Evolutionary conservation across 2,113 vertebrate genomes (phyloP), one percentile per base, ranked within the genome.

Genomic region (Sinocyclocheilus anshuiensis): DNA sequence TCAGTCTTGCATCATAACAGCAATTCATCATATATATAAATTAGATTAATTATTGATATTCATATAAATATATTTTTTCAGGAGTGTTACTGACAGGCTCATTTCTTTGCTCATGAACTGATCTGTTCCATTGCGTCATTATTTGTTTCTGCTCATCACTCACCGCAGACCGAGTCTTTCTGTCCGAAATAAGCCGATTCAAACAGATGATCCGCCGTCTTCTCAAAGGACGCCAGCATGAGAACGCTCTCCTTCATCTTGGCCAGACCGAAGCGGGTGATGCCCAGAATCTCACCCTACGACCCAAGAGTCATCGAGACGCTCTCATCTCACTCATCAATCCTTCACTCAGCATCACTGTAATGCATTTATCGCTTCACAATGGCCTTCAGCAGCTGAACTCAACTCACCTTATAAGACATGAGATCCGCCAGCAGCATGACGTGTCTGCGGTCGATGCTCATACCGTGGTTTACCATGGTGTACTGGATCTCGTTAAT

Each of bases 171-270:
- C 0, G 97, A 97, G 93, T 99, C 98, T 90, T 98, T 99, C 85
- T 99, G 98, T 16, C 98, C 98, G 3, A 99, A 99, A 92, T 99
- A 99, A 10, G 98, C 98, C 0, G 98, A 97, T 1, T 99, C 98
- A 8, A 99, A 99, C 29, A 99, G 97, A 79, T 99, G 98, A 92
- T 99, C 98, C 0, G 98, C 98, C 0, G 98, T 99, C 93, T 99
- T 99, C 90, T 99, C 98, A 26, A 99, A 99, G n/a, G 98, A 99
- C 3, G 98, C 98, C 94, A 99, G 90, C 98, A 99, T 99, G 84
- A 99, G 93, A 75, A 99, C 98, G 1, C 98, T 99, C 91, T 99
- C 98, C 92, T 99, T 99, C 98, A 99, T 99, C 93, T 99, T 99
- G 50, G 98, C 98, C 83, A 99, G 93, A 78, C 98, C 98, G 53